Evolutionary conservation across 1,140 invertebrate species (phyloP).

Genomic region (Saccostrea echinata): DNA sequence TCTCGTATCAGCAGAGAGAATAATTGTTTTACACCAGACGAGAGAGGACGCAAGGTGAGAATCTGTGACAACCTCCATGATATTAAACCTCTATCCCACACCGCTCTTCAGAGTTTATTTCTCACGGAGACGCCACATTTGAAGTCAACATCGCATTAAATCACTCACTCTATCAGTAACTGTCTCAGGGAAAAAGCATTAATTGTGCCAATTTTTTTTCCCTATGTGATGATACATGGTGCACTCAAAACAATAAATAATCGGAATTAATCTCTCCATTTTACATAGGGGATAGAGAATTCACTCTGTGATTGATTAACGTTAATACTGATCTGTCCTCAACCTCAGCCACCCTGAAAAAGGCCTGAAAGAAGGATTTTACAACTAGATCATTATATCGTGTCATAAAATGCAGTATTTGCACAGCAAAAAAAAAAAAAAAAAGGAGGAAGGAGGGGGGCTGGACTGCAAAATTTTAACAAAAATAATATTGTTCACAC

Average conservation of each 20-base stretch:
- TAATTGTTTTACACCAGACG: not conserved
- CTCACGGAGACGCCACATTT: not conserved
- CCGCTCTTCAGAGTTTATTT: not conserved
- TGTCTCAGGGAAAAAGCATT: slow-evolving; percentile 1
- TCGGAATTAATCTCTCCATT: slow-evolving; percentile 21
- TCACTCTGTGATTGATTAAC: not conserved
- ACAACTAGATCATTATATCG: not conserved
- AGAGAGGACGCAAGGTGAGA: not conserved
- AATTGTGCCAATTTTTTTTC: not conserved
- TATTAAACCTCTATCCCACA: not conserved
- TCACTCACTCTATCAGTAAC: not conserved
- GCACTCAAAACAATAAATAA: slow-evolving; percentile 36
- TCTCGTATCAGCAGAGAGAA: not conserved
- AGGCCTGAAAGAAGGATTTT: not conserved
- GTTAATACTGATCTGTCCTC: not conserved
- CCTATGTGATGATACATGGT: slow-evolving; percentile 18
- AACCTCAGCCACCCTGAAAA: not conserved
- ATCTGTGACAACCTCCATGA: not conserved
- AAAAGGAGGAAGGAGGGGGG: too few relatives aligned
- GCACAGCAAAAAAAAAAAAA: too few relatives aligned
- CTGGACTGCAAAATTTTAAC: too few relatives aligned
- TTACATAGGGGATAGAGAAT: not conserved
- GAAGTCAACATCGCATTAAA: not conserved
- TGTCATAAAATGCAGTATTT: too few relatives aligned
- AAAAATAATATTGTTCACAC: too few relatives aligned